phyloP scores from a whole-genome alignment of 1,140 invertebrate genomes.

The Charaxes varanes region DNA sequence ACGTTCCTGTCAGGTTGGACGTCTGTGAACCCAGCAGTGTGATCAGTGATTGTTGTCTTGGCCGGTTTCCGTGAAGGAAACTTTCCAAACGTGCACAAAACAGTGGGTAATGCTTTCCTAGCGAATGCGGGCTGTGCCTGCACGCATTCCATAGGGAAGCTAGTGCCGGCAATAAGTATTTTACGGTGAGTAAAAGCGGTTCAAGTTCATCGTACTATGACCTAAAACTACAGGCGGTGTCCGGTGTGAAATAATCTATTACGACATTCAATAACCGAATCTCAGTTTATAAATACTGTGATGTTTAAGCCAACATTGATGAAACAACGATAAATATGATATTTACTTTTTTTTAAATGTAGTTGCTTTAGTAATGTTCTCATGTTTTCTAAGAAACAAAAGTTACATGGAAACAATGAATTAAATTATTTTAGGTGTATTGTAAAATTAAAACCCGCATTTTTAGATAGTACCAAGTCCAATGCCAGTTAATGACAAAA shows the following conservation, averaged over 20 bases:
- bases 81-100: slow-evolving; percentile 71
- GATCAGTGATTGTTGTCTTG: slow-evolving; percentile 71
- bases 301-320: no score
- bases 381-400: no score
- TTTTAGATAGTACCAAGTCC: no score
- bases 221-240: slow-evolving; percentile 41
- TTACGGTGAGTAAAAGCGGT: slow-evolving; percentile 68
- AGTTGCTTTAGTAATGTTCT: no score
- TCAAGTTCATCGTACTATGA: slow-evolving; percentile 71
- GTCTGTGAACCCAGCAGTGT: slow-evolving; percentile 53
- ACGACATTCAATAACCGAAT: slow-evolving; percentile 3
- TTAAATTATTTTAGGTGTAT: no score
- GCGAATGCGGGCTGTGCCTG: slow-evolving; percentile 65
- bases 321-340: no score
- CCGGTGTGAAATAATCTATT: slow-evolving; percentile 22
- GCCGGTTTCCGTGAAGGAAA: slow-evolving; percentile 68
- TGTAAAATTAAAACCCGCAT: no score
- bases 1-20: slow-evolving; percentile 54
- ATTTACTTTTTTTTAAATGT: no score
- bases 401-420: no score
- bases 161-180: slow-evolving; percentile 71
- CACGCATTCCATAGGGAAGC: slow-evolving; percentile 68
- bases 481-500: no score
- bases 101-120: slow-evolving; percentile 69
- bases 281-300: no score